Evolutionary conservation across 2,113 vertebrate genomes (phyloP), one percentile per base, ranked within the genome.

Genomic region (Calyptomena viridis): DNA sequence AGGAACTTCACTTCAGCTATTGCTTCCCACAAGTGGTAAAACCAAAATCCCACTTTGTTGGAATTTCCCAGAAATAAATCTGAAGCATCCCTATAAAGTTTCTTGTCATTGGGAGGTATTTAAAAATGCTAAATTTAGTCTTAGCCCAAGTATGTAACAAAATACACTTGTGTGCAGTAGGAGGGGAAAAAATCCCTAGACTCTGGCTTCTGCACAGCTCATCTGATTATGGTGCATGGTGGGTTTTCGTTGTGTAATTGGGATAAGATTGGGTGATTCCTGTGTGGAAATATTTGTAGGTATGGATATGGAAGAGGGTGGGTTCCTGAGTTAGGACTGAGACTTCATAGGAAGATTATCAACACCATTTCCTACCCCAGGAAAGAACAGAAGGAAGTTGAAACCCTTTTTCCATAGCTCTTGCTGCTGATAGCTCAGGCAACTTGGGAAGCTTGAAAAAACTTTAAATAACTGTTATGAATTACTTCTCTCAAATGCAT

Each of bases 71-170:
- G 63, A 91, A 86, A 71, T 47, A 47, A 75, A 86, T 33, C 13
- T 17, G 18, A 79, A 66, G 66, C 12, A 35, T 49, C 28, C n/a
- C 35, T 47, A 27, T 79, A 72, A 79, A 89, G 47, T 24, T 75
- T 47, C 37, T 60, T 66, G 66, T 71, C 60, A 35, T 12, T 42
- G 37, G 67, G 42, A 71, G 76, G 19, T 67, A 67, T 79, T 94
- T 75, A 72, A 79, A 87, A 89, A 91, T 67, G 53, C 76, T 89
- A 40, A 93, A 89, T 25, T 71, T 92, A 49, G 72, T n/a, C 59
- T 53, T 39, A 84, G 21, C 69, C 58, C 56, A 79, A 86, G 66
- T 46, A 71, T 52, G 50, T 60, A 71, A 71, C 22, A 39, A 75
- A 52, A 83, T 62, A 79, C 30, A 42, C 44, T 67, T 75, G 30